phyloP scores from a whole-genome alignment of 2,797 vertebrate genomes.

The Phrynocephalus guinanensis region DNA sequence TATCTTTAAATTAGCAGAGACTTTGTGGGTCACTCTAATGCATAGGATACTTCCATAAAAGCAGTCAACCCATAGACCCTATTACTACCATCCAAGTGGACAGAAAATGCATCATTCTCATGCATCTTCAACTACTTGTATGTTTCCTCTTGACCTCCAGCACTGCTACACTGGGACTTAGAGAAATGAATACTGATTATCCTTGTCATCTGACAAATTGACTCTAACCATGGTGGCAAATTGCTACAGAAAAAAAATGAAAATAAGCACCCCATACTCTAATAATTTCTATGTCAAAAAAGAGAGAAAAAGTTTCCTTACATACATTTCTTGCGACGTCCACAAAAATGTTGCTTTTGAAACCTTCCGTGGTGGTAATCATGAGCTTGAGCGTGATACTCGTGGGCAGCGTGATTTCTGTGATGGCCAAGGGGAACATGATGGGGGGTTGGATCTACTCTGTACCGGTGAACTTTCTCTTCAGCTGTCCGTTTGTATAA shows the following conservation, averaged over 20 bases:
- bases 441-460: constrained; percentile 54
- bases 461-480: constrained; percentile 77
- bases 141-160: background rate
- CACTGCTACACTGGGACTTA: no score
- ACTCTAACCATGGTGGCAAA: constrained; percentile 47
- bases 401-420: constrained; percentile 52
- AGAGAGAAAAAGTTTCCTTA: constrained; percentile 89
- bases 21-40: no score
- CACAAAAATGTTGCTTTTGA: constrained; percentile 95
- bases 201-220: background rate
- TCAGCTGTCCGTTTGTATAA: constrained; percentile 93
- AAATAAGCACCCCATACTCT: constrained; percentile 24
- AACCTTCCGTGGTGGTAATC: constrained; percentile 78
- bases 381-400: constrained; percentile 65
- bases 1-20: background rate
- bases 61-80: background rate
- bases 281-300: constrained; percentile 51
- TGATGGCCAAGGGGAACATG: constrained; percentile 38
- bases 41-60: background rate
- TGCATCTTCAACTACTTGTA: background rate
- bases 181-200: background rate
- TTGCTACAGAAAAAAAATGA: constrained; percentile 6
- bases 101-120: no score
- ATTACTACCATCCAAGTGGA: background rate
- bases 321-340: constrained; percentile 99